Conservation (phyloP, 2,888 invertebrate genomes). For the Tenthredo amoena region DNA sequence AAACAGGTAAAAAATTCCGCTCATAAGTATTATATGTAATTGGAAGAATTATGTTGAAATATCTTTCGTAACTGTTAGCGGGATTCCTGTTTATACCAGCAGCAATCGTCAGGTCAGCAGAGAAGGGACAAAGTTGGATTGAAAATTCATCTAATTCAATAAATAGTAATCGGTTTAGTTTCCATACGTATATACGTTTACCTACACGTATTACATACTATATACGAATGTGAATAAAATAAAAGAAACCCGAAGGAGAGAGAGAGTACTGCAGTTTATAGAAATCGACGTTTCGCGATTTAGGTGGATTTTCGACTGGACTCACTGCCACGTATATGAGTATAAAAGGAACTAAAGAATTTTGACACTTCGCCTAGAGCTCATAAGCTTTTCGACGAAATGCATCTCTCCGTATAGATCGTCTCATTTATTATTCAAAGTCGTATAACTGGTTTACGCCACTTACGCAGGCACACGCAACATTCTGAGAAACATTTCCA, state of each 20-base stretch:
- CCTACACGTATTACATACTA: neutral
- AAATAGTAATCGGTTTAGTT: constrained; percentile 4
- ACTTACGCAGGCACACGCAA: neutral
- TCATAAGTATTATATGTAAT: neutral
- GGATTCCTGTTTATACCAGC: constrained; percentile 2
- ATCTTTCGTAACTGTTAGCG: neutral
- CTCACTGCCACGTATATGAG: too few species aligned
- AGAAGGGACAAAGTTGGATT: constrained; percentile 20
- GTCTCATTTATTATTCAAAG: neutral
- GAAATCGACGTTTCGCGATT: too few species aligned
- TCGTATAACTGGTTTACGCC: constrained; percentile 10
- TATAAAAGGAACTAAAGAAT: too few species aligned
- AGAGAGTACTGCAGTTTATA: neutral
- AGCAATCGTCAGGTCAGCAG: constrained; percentile 18
- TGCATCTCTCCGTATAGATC: neutral
- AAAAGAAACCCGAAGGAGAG: neutral
- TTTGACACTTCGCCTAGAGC: neutral
- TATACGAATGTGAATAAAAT: neutral
- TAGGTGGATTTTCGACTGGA: too few species aligned
- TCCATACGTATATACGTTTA: neutral
- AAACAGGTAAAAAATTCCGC: neutral
- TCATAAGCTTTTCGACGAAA: neutral
- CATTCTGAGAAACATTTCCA: neutral
- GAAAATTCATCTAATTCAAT: constrained; percentile 28
- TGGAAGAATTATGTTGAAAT: neutral